A percentile compares a stretch with the other conserved stretches of the same genome.
These are phyloP conservation scores for Spodoptera exigua DNA, from an alignment of 2,888 invertebrate genomes.

Conservation along the genomic window DNA sequence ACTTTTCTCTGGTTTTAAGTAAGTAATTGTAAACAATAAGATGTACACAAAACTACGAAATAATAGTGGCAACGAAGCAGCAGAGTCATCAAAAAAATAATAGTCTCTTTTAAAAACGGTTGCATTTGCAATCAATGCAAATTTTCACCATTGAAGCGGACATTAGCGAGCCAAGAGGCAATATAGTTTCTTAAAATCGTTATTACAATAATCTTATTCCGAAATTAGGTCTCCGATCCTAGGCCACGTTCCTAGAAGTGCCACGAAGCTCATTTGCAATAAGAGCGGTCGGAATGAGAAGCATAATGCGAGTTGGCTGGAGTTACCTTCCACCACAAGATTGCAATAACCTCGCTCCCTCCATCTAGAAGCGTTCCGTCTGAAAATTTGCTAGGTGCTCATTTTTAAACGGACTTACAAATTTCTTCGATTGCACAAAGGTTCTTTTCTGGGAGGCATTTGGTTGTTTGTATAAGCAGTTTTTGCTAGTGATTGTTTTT, in stretches of 20 bases:
- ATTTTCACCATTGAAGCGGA: constrained; percentile 17
- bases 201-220: constrained; percentile 61
- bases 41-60: too few relatives aligned
- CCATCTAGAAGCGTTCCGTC: constrained; percentile 57
- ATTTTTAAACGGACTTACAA: constrained; percentile 55
- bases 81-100: too few relatives aligned
- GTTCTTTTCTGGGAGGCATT: constrained; percentile 26
- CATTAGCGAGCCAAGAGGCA: constrained; percentile 7
- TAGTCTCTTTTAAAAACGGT: too few relatives aligned
- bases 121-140: constrained; percentile 11
- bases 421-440: constrained; percentile 56
- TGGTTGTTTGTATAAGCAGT: background rate
- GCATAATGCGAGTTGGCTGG: constrained; percentile 73
- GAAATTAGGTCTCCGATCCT: constrained; percentile 65
- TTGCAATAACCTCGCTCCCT: constrained; percentile 61
- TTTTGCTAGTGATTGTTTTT: background rate
- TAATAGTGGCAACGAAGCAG: too few relatives aligned
- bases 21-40: too few relatives aligned
- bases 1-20: too few relatives aligned
- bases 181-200: constrained; percentile 36
- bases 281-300: constrained; percentile 72
- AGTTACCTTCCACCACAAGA: constrained; percentile 62
- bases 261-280: constrained; percentile 78
- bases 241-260: constrained; percentile 57
- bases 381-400: constrained; percentile 62